Evolutionary conservation across 2,888 invertebrate species (phyloP).

Genomic region (Meiosimyza decipiens): DNA sequence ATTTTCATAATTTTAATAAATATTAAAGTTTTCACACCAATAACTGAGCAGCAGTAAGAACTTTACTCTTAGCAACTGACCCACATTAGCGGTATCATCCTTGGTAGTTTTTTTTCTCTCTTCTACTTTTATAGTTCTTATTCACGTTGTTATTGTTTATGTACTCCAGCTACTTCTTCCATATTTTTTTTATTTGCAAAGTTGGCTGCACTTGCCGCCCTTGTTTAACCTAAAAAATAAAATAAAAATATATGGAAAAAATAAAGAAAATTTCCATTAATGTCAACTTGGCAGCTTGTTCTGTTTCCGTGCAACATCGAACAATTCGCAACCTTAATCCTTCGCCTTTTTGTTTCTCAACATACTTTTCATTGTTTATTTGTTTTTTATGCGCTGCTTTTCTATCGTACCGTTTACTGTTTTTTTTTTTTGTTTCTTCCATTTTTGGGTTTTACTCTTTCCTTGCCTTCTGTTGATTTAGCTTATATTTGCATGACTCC

Average conservation of each 20-base stretch:
- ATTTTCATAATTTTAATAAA: no score
- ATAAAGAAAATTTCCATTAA: slow-evolving; percentile 8
- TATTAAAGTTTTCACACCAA: no score
- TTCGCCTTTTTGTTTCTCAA: neutral
- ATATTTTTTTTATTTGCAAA: no score
- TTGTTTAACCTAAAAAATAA: no score
- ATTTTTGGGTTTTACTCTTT: neutral
- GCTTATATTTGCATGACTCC: neutral
- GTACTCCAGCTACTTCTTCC: no score
- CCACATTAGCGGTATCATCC: no score
- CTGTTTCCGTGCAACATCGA: slow-evolving; percentile 9
- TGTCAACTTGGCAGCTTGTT: slow-evolving; percentile 15
- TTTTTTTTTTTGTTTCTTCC: neutral
- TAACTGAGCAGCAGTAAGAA: no score
- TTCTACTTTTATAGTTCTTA: no score
- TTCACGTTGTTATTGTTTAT: no score
- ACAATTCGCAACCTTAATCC: slow-evolving; percentile 8
- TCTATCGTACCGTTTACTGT: neutral
- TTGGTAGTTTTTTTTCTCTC: no score
- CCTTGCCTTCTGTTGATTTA: neutral
- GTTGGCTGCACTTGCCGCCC: no score
- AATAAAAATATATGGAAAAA: neutral
- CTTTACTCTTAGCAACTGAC: no score
- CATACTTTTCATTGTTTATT: neutral
- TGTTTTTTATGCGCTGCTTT: neutral